phyloP scores from a whole-genome alignment of 1,140 invertebrate genomes.

The Cydia strobilella region DNA sequence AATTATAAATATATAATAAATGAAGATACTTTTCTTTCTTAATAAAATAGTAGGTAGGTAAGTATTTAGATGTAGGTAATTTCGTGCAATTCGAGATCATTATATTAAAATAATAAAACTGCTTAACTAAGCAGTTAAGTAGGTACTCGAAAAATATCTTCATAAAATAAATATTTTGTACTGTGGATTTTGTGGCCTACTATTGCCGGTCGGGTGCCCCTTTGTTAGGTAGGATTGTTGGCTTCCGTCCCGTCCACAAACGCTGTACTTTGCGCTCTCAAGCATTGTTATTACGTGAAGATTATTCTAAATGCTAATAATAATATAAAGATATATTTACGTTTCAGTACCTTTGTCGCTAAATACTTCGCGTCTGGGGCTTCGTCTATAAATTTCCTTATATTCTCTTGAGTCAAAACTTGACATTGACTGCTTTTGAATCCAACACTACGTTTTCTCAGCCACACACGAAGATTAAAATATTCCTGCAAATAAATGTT shows the following conservation, averaged over 20 bases:
- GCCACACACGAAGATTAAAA: neutral
- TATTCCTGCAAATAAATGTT: neutral
- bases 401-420: neutral
- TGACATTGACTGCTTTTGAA: neutral
- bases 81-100: no score
- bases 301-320: neutral
- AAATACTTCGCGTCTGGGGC: neutral
- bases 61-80: no score
- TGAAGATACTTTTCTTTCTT: no score
- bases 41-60: no score
- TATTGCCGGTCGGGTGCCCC: neutral
- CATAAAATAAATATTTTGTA: neutral
- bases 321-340: neutral
- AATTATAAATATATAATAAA: no score
- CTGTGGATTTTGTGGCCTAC: neutral
- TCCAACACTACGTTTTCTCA: neutral
- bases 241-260: neutral
- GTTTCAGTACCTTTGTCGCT: neutral
- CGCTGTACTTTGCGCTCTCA: neutral
- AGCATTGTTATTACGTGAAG: neutral
- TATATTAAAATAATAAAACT: no score
- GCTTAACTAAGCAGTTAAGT: no score
- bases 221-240: constrained; percentile 4
- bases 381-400: neutral
- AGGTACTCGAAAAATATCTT: neutral